A percentile compares a stretch with the other conserved stretches of the same genome.
These are phyloP conservation scores for Drosophila mayri DNA, from an alignment of 1,140 invertebrate genomes.

Conservation along the genomic window DNA sequence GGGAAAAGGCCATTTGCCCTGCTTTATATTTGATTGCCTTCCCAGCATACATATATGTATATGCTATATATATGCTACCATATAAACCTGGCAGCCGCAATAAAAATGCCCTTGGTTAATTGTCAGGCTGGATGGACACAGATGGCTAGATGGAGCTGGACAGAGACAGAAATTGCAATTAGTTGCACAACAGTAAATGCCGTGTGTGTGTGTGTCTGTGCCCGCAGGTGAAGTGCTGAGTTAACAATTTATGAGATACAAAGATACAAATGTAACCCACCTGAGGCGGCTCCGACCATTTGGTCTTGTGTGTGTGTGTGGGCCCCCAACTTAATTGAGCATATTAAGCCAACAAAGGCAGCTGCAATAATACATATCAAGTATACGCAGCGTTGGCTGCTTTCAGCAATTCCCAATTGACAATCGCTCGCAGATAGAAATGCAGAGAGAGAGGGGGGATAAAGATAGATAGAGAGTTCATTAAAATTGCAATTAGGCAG, in stretches of 20 bases:
- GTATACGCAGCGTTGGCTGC: slow-evolving; percentile 54
- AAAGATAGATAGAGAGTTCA: slow-evolving; percentile 14
- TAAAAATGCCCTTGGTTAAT: slow-evolving; percentile 64
- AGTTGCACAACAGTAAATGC: slow-evolving; percentile 64
- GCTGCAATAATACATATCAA: slow-evolving; percentile 72
- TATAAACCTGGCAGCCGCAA: slow-evolving; percentile 20
- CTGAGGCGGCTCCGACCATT: slow-evolving; percentile 18
- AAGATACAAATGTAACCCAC: slow-evolving; percentile 50
- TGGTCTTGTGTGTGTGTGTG: slow-evolving; percentile 25
- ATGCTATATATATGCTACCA: slow-evolving; percentile 2
- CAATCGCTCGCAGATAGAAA: slow-evolving; percentile 6
- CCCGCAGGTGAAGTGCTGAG: slow-evolving; percentile 63
- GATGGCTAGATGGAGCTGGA: slow-evolving; percentile 1
- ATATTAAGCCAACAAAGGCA: slow-evolving; percentile 74
- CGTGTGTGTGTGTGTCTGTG: slow-evolving; percentile 28
- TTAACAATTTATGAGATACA: slow-evolving; percentile 62
- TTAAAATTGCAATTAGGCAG: slow-evolving; percentile 48
- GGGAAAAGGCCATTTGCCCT: slow-evolving; percentile 56
- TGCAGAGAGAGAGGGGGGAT: not conserved
- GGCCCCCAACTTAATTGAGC: slow-evolving; percentile 74
- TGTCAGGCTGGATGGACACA: slow-evolving; percentile 22
- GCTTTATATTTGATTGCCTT: slow-evolving; percentile 47
- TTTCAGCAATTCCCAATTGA: slow-evolving; percentile 20
- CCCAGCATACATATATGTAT: slow-evolving; percentile 15
- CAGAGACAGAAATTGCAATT: slow-evolving; percentile 67